Evolutionary conservation across 2,888 invertebrate genomes (phyloP), one percentile per base, ranked within the genome.

Genomic region (Drosophila stalkeri): DNA sequence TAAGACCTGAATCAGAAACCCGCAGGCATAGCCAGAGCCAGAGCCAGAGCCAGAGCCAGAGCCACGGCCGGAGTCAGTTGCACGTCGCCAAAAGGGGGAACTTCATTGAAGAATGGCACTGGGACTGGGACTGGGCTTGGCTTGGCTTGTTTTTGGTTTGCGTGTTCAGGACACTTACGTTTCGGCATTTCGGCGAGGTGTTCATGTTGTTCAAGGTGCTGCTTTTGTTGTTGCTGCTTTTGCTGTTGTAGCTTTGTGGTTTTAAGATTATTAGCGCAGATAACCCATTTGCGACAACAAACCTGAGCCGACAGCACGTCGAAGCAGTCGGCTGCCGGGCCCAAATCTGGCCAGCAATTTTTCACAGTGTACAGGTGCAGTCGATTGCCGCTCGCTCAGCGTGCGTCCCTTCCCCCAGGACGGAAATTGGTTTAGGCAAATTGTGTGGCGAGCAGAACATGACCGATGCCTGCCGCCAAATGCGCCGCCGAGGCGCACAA

Each of bases 361-460:
- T 87, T 85, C 80, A 85, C 87, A 75, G 73, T 79, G 68, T 41
- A 56, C 64, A 66, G 76, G 72, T 72, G 77, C 72, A 81, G 68
- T 57, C 49, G 59, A 27, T 44, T 41, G 65, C 77, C 51, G 62
- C 59, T 31, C 73, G 75, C 72, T 2, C n/a, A 56, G 63, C 54
- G 65, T 54, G 57, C 74, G 37, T 11, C 39, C 16, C 52, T 16
- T 6, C 16, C 56, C 62, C 37, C 73, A 72, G 88, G 76, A 85
- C 89, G 91, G 91, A 92, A 92, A 92, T 91, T 91, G 92, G 91
- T 86, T 92, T 90, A 90, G 90, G 87, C 92, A 91, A 92, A 91
- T 92, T 91, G 91, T 91, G 92, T 82, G 87, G 80, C 84, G 77
- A 82, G 79, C 82, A 77, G 78, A 90, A 91, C 91, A 90, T 83